These are phyloP conservation scores for Pemphigus obesinymphae DNA, from an alignment of 1,140 invertebrate genomes.

Conservation along the genomic window DNA sequence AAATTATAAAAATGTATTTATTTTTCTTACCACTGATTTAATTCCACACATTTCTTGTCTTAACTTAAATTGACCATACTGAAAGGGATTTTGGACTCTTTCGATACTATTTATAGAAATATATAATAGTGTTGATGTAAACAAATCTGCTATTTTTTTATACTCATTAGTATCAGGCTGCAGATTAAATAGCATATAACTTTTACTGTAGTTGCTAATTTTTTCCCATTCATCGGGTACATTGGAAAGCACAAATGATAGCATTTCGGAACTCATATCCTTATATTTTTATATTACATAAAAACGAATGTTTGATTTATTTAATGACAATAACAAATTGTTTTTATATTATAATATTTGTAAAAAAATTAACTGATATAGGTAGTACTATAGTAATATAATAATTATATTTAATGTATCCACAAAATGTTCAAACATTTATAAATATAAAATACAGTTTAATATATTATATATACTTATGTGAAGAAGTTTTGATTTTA, in stretches of 20 bases:
- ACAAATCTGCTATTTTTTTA: neutral
- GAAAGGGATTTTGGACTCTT: slow-evolving; percentile 10
- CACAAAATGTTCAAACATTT: too few relatives aligned
- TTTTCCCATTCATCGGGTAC: neutral
- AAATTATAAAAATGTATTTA: neutral
- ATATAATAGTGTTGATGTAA: neutral
- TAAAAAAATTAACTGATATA: too few relatives aligned
- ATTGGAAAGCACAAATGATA: neutral
- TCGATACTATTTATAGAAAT: neutral
- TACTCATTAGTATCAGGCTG: neutral
- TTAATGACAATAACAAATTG: too few relatives aligned
- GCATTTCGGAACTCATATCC: neutral
- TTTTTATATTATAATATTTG: too few relatives aligned
- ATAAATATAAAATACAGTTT: too few relatives aligned
- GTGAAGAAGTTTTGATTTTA: too few relatives aligned
- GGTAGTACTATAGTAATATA: too few relatives aligned
- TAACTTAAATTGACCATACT: slow-evolving; percentile 1
- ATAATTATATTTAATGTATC: too few relatives aligned
- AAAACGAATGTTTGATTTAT: neutral
- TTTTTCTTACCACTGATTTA: neutral
- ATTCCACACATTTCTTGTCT: neutral
- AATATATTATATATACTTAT: too few relatives aligned
- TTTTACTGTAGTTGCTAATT: neutral
- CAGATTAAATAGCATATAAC: neutral
- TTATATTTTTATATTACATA: neutral